Conservation (phyloP, 2,113 vertebrate genomes). For the Corapipo altera region DNA sequence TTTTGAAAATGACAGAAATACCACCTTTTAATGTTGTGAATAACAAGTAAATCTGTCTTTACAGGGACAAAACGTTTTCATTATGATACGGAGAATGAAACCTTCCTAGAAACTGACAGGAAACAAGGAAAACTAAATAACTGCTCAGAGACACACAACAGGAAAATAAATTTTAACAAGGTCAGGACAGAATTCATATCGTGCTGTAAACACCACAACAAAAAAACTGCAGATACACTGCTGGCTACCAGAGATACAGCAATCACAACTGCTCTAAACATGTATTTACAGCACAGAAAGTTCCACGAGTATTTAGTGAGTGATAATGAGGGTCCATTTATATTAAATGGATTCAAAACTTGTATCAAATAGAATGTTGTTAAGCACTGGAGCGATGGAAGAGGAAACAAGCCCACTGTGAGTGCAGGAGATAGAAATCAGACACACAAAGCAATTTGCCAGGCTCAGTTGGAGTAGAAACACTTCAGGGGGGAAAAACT, state of each 20-base stretch:
- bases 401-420: neutral
- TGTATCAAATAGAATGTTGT: neutral
- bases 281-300: neutral
- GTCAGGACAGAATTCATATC: constrained; percentile 7
- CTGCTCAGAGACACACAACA: neutral
- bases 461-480: constrained; percentile 18
- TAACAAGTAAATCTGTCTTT: constrained; percentile 36
- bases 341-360: constrained; percentile 14
- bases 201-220: neutral
- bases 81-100: constrained; percentile 39
- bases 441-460: neutral
- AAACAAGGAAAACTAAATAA: constrained; percentile 39
- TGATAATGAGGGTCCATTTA: neutral
- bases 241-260: neutral
- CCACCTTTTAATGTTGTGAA: neutral
- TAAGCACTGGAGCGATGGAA: neutral
- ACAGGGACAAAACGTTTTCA: constrained; percentile 24
- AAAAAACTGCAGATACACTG: neutral
- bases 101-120: neutral
- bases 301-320: neutral
- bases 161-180: constrained; percentile 50
- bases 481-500: neutral
- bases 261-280: neutral
- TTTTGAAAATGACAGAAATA: constrained; percentile 49
- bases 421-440: neutral